These are phyloP conservation scores for Idaea straminata DNA, from an alignment of 2,888 invertebrate genomes.

Conservation along the genomic window DNA sequence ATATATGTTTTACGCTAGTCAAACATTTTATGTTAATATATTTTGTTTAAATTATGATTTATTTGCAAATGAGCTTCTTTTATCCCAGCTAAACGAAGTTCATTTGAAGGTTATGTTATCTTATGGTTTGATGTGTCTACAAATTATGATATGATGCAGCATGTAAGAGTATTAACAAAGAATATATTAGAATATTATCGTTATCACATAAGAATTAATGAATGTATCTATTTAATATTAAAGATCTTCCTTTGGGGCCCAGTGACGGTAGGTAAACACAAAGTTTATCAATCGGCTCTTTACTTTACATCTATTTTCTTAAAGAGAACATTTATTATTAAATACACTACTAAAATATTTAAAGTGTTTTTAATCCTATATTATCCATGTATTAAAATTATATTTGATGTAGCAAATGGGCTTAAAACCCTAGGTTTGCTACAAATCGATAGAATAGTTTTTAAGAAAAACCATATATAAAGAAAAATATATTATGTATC, in stretches of 20 bases:
- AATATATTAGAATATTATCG: constrained; percentile 57
- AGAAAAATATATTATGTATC: constrained; percentile 67
- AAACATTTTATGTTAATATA: not conserved
- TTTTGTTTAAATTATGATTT: constrained; percentile 32
- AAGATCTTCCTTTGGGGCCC: constrained; percentile 62
- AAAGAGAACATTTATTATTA: constrained; percentile 53
- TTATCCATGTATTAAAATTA: constrained; percentile 40
- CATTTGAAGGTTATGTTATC: constrained; percentile 49
- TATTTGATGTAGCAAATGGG: constrained; percentile 30
- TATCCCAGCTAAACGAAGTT: constrained; percentile 71
- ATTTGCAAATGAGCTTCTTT: constrained; percentile 56
- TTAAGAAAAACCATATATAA: constrained; percentile 64
- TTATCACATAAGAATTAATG: constrained; percentile 51
- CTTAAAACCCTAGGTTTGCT: constrained; percentile 43
- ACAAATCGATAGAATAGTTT: constrained; percentile 51
- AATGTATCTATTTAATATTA: constrained; percentile 45
- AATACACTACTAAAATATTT: constrained; percentile 46
- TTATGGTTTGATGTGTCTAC: constrained; percentile 19
- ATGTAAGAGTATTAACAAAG: constrained; percentile 49
- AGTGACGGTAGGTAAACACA: constrained; percentile 42
- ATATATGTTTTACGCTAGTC: not conserved
- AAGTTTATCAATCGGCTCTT: constrained; percentile 43
- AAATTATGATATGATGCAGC: constrained; percentile 34
- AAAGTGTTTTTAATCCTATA: constrained; percentile 53
- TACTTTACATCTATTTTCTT: constrained; percentile 63